Evolutionary conservation across 64 coral and sea anemone genomes (phyloP).

Genomic region (Exaiptasia diaphana): DNA sequence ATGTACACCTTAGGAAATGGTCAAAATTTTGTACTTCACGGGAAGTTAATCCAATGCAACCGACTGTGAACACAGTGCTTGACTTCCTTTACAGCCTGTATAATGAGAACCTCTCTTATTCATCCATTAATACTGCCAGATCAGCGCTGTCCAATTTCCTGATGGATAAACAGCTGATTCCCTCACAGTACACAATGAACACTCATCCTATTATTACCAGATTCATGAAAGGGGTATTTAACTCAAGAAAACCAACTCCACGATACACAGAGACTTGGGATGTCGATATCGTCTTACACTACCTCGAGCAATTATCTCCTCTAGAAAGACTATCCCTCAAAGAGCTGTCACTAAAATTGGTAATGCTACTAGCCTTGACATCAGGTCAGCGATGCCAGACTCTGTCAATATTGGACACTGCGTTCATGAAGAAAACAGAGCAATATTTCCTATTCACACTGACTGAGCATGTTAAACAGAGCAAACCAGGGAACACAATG

Average conservation of each 20-base stretch:
- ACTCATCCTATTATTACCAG: slow-evolving; percentile 9
- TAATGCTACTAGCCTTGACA: slow-evolving; percentile 18
- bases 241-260: slow-evolving; percentile 26
- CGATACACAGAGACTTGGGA: slow-evolving; percentile 9
- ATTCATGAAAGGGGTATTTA: slow-evolving; percentile 48
- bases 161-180: neutral
- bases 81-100: slow-evolving; percentile 25
- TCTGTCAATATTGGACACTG: slow-evolving; percentile 3
- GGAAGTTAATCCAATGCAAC: slow-evolving; percentile 17
- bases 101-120: slow-evolving; percentile 12
- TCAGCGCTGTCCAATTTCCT: slow-evolving; percentile 16
- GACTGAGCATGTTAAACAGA: slow-evolving; percentile 15
- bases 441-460: neutral
- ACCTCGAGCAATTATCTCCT: neutral
- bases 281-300: slow-evolving; percentile 6
- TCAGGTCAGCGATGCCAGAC: slow-evolving; percentile 56
- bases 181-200: neutral
- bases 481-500: slow-evolving; percentile 10
- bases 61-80: slow-evolving; percentile 29
- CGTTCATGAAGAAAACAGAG: slow-evolving; percentile 3
- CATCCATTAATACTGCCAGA: slow-evolving; percentile 34
- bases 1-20: neutral
- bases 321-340: slow-evolving; percentile 39
- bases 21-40: neutral
- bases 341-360: slow-evolving; percentile 40